These are phyloP conservation scores for Cetonia aurata DNA, from an alignment of 2,888 invertebrate species.

Conservation along the genomic window DNA sequence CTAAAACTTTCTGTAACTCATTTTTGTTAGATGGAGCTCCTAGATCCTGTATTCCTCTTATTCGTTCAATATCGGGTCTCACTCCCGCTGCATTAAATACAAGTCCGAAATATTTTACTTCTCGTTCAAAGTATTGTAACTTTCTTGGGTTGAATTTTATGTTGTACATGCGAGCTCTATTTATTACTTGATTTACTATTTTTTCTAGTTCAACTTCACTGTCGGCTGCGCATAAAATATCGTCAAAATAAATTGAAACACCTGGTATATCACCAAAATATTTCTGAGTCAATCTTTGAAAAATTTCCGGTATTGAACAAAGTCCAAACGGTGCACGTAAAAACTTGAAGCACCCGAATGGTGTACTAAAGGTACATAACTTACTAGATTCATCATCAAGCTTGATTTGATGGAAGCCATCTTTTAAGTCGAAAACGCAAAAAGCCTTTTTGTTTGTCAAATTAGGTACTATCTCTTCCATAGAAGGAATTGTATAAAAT, in stretches of 20 bases:
- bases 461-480: conserved; percentile 48
- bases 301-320: not conserved
- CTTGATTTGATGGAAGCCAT: conserved; percentile 52
- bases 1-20: conserved; percentile 48
- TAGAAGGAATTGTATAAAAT: conserved; percentile 41
- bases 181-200: no score
- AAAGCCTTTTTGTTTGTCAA: conserved; percentile 34
- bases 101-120: conserved; percentile 49
- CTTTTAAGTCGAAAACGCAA: conserved; percentile 48
- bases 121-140: conserved; percentile 42
- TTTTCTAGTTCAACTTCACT: no score
- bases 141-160: conserved; percentile 49
- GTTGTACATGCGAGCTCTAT: conserved; percentile 39
- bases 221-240: conserved; percentile 26
- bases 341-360: conserved; percentile 43
- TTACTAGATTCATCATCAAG: conserved; percentile 50
- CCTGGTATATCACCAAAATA: conserved; percentile 31
- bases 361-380: conserved; percentile 53
- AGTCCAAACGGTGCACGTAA: conserved; percentile 34
- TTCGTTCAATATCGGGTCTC: conserved; percentile 43
- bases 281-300: conserved; percentile 27
- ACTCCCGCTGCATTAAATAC: conserved; percentile 23
- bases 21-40: conserved; percentile 39
- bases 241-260: conserved; percentile 40
- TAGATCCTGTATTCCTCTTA: conserved; percentile 45